Evolutionary conservation across 1,140 invertebrate genomes (phyloP), one percentile per base, ranked within the genome.

Genomic region (Physella acuta): DNA sequence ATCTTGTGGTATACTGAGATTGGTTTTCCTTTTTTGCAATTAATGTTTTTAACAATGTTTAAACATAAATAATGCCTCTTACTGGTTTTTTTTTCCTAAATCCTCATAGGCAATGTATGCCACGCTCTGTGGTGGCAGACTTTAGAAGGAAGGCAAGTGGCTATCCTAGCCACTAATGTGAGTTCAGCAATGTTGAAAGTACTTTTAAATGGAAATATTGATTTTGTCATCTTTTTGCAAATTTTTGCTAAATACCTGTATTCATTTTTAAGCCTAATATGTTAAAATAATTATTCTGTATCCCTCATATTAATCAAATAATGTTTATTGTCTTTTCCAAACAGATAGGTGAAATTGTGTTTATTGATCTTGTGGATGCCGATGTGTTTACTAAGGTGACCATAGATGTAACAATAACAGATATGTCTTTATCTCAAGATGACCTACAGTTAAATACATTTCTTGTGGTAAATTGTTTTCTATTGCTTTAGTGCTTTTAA

Each of bases 51-150:
- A 53, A 53, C 4, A 52, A 20, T 26, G 8, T 24, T 59, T 59
- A 11, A 8, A 5, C 8, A 26, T 24, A 53, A 53, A 49, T 11
- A 49, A 14, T 11, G n/a, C n/a, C n/a, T 49, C 44, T 14, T 49
- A 49, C 44, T 14, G n/a, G n/a, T 14, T 11, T 14, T 53, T 53
- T 53, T 5, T 5, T 53, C n/a, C n/a, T n/a, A n/a, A n/a, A 28
- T 2, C n/a, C 44, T 75, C 75, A n/a, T 66, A 82, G 81, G 81
- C 31, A 59, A 73, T 56, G 87, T 88, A 30, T 86, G 86, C 51
- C 82, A 85, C 62, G 76, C 90, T 51, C 86, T 88, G 1, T 92
- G 91, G 91, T 92, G 91, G 91, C 88, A 90, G 79, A 90, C 90
- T 31, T 79, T 88, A 33, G 85, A 88, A 71, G 87, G 87, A 65